Evolutionary conservation across 2,888 invertebrate species (phyloP).

Genomic region (Alsophila aescularia): DNA sequence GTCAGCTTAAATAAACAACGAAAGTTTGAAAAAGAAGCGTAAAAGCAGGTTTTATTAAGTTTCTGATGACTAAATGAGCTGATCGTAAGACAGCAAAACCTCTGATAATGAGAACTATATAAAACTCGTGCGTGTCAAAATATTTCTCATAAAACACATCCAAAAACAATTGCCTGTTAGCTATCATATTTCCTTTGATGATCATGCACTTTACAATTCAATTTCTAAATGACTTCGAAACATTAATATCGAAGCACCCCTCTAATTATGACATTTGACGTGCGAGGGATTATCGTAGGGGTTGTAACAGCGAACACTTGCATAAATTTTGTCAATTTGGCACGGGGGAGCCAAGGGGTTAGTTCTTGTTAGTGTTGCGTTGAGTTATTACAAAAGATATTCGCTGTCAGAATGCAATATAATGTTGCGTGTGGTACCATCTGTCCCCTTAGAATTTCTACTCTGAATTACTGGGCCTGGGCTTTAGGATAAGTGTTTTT

Average conservation of each 20-base stretch:
- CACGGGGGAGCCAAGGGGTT: constrained; percentile 54
- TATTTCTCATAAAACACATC: neutral
- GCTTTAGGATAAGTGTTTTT: no score
- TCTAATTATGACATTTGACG: constrained; percentile 78
- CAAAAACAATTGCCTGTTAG: constrained; percentile 3
- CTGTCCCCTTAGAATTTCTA: constrained; percentile 15
- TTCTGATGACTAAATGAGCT: constrained; percentile 20
- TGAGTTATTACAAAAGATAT: constrained; percentile 45
- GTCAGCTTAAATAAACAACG: constrained; percentile 22
- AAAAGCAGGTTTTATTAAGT: constrained; percentile 13
- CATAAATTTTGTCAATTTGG: constrained; percentile 82
- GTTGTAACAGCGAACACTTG: constrained; percentile 57
- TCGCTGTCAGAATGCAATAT: constrained; percentile 29
- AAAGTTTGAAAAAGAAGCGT: constrained; percentile 19
- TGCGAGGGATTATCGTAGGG: constrained; percentile 55
- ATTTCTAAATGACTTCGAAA: constrained; percentile 19
- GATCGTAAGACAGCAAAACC: constrained; percentile 5
- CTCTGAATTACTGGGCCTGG: neutral
- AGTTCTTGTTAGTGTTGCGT: constrained; percentile 31
- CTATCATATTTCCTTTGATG: constrained; percentile 15
- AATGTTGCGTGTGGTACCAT: constrained; percentile 19
- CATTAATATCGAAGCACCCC: constrained; percentile 45
- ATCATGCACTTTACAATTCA: constrained; percentile 23
- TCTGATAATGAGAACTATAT: constrained; percentile 11
- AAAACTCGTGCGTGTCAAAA: neutral